Evolutionary conservation across 2,888 invertebrate genomes (phyloP).

Genomic region (Muscina levida): DNA sequence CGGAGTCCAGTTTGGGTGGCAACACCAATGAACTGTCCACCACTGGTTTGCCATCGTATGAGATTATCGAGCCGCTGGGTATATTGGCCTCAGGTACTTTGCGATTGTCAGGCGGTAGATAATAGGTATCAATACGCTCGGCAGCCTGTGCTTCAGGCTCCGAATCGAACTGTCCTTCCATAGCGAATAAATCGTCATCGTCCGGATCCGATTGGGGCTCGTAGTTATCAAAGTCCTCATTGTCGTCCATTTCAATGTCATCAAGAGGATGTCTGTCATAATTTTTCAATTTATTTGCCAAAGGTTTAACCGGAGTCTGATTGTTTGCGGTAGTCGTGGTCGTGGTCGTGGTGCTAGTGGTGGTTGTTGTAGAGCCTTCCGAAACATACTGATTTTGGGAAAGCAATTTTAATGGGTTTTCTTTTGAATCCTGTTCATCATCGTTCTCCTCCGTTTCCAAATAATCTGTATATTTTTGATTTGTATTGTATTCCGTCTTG

Average conservation of each 20-base stretch:
- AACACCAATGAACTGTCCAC: constrained; percentile 84
- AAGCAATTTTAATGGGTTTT: constrained; percentile 24
- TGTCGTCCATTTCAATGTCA: constrained; percentile 52
- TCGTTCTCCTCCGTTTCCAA: constrained; percentile 53
- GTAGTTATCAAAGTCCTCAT: constrained; percentile 22
- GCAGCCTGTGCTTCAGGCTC: constrained; percentile 83
- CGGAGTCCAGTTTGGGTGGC: constrained; percentile 75
- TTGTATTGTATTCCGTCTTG: background rate
- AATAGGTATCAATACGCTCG: constrained; percentile 86
- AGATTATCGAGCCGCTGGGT: constrained; percentile 84
- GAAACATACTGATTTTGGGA: too few relatives aligned
- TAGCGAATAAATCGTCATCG: constrained; percentile 72
- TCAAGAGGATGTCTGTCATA: constrained; percentile 37
- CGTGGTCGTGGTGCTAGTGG: background rate
- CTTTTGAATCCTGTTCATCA: constrained; percentile 47
- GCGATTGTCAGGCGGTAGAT: constrained; percentile 85
- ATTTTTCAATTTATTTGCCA: constrained; percentile 29
- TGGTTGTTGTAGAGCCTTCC: background rate
- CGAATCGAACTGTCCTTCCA: constrained; percentile 79
- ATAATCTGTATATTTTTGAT: constrained; percentile 2
- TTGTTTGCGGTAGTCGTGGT: background rate
- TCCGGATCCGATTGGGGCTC: background rate
- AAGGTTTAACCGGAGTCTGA: constrained; percentile 3
- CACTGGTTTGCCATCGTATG: constrained; percentile 88
- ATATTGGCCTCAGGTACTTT: constrained; percentile 73